phyloP scores from a whole-genome alignment of 1,140 invertebrate genomes.

The Drusus annulatus region DNA sequence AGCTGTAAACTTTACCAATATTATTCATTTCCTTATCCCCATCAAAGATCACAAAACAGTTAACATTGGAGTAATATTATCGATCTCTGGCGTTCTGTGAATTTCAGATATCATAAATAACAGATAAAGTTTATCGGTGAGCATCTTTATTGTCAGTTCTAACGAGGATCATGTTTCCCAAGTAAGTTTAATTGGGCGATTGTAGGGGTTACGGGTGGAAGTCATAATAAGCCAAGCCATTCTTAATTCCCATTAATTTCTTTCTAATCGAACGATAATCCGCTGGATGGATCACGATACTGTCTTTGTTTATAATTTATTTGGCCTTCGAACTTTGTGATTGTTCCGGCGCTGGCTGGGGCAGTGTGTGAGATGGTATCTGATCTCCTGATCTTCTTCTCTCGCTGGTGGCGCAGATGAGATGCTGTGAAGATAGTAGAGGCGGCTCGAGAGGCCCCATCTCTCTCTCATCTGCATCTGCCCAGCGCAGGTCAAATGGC shows the following conservation, averaged over 20 bases:
- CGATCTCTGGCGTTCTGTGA: constrained; percentile 7
- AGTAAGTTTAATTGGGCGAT: constrained; percentile 28
- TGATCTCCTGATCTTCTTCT: not conserved
- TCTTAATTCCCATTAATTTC: constrained; percentile 46
- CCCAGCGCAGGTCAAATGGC: constrained; percentile 1
- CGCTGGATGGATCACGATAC: constrained; percentile 31
- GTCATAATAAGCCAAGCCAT: constrained; percentile 20
- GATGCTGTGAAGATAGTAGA: constrained; percentile 13
- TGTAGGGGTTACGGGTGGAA: not conserved
- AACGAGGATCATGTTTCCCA: constrained; percentile 36
- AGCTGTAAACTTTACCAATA: no score
- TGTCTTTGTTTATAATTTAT: constrained; percentile 42
- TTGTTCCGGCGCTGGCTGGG: constrained; percentile 2
- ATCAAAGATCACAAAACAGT: constrained; percentile 29
- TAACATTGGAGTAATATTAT: constrained; percentile 4
- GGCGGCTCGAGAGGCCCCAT: not conserved
- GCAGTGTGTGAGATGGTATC: constrained; percentile 29
- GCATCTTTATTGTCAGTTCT: constrained; percentile 28
- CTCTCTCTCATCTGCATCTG: not conserved
- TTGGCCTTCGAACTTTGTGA: constrained; percentile 35
- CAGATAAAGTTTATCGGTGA: constrained; percentile 13
- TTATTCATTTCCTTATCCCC: no score
- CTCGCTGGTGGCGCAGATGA: constrained; percentile 4
- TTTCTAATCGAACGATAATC: constrained; percentile 33
- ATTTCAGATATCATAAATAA: constrained; percentile 31